Evolutionary conservation across 2,797 vertebrate genomes (phyloP).

Genomic region (Gouania willdenowi): DNA sequence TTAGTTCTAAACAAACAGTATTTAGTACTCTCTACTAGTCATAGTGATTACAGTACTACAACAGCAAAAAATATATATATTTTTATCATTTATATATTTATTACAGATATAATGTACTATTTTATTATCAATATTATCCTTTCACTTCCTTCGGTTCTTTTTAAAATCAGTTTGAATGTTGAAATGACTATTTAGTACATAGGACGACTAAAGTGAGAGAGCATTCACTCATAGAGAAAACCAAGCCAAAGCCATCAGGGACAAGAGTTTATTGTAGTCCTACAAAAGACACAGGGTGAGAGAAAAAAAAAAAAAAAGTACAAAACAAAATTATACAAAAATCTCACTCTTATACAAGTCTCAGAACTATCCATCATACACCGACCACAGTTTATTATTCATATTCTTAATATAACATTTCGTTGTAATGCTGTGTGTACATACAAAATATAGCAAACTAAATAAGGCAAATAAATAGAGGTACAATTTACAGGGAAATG

Average conservation of each 20-base stretch:
- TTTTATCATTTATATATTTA: no score
- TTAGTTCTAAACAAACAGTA: no score
- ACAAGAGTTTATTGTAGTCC: slow-evolving; percentile 75
- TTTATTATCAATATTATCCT: no score
- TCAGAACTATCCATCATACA: slow-evolving; percentile 68
- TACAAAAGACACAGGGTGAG: slow-evolving; percentile 71
- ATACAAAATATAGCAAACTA: slow-evolving; percentile 88
- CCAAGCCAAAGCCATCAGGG: slow-evolving; percentile 46
- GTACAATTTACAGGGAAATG: slow-evolving; percentile 85
- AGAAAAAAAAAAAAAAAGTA: slow-evolving; percentile 55
- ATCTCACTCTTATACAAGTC: slow-evolving; percentile 61
- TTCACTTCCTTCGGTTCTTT: no score
- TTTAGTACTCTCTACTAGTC: no score
- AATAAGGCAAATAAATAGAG: slow-evolving; percentile 93
- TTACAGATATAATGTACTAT: no score
- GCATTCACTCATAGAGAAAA: no score
- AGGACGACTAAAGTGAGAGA: slow-evolving; percentile 3
- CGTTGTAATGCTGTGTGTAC: slow-evolving; percentile 82
- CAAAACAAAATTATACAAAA: slow-evolving; percentile 41
- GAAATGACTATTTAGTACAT: no score
- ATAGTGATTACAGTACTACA: no score
- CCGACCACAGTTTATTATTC: slow-evolving; percentile 70
- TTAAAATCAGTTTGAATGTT: no score
- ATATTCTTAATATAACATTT: slow-evolving; percentile 74
- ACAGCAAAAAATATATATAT: no score